These are phyloP conservation scores for Lepidurus packardi DNA, from an alignment of 1,140 invertebrate genomes.

Conservation along the genomic window DNA sequence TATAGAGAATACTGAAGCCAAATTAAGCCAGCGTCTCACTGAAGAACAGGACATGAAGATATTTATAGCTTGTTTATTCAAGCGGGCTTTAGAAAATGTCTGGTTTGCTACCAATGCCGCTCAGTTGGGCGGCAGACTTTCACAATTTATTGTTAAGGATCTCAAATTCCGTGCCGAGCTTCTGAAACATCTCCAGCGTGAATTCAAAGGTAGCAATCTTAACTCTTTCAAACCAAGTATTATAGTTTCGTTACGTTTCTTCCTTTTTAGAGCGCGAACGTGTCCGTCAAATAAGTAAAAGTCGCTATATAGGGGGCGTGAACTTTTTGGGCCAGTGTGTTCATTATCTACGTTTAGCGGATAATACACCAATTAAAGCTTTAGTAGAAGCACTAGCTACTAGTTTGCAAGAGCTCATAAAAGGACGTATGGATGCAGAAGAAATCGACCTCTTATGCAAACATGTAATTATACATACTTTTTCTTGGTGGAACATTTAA, in stretches of 20 bases:
- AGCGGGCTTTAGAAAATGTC: background rate
- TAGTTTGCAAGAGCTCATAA: background rate
- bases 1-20: background rate
- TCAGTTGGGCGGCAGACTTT: background rate
- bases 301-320: background rate
- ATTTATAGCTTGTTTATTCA: background rate
- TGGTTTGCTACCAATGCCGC: background rate
- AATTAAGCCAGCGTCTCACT: background rate
- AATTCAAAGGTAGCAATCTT: background rate
- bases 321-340: constrained; percentile 1
- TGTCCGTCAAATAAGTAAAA: background rate
- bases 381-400: background rate
- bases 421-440: constrained; percentile 6
- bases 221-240: background rate
- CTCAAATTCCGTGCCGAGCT: background rate
- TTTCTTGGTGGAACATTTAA: too few relatives aligned
- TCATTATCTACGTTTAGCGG: background rate
- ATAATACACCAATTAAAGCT: background rate
- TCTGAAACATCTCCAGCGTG: background rate
- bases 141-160: background rate
- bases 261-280: background rate
- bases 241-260: background rate
- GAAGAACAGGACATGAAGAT: background rate
- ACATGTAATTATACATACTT: background rate
- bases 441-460: background rate